Evolutionary conservation across 1,140 invertebrate genomes (phyloP), one percentile per base, ranked within the genome.

Genomic region (Steinernema feltiae): DNA sequence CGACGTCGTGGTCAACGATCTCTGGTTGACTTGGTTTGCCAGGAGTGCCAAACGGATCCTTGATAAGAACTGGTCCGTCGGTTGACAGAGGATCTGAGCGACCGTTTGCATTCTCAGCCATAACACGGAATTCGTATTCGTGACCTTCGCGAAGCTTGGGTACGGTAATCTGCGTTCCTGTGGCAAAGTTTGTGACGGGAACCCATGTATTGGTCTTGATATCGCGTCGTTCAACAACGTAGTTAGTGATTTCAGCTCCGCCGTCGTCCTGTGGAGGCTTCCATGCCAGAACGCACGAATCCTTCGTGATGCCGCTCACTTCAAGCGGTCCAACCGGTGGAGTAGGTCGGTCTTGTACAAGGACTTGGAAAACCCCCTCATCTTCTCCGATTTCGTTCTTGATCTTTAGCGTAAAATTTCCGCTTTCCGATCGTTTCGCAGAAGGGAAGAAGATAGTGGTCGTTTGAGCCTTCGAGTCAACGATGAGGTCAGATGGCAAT

Each of bases 151-250:
- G 92, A 1, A 99, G 88, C 73, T 91, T 46, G 91, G 92, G 81
- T 1, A 97, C 94, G 53, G 94, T 91, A 53, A 92, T 90, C 87
- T 93, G 92, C 83, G 94, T 91, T 73, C 93, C 92, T 32, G 92
- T 91, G 0, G 95, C 91, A 85, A 95, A 98, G 74, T 94, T 93
- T 86, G 93, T 94, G 21, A 95, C 94, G 71, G 94, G 94, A 48
- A 97, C 93, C 96, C 96, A 99, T 30, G 93, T 93, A 79, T 95
- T 94, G 71, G 93, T 94, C 84, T 95, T 93, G 73, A 92, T 88
- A 88, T 98, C 95, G 18, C 93, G 91, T 89, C 97, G 97, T 87
- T 98, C 95, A 84, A 98, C 94, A 29, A 96, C 91, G 86, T 97
- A 98, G 29, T 93, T 93, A 70, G 76, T 86, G 69, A 89, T 80